These are phyloP conservation scores for Stenopsyche tienmushanensis DNA, from an alignment of 1,140 invertebrate genomes.

Conservation along the genomic window DNA sequence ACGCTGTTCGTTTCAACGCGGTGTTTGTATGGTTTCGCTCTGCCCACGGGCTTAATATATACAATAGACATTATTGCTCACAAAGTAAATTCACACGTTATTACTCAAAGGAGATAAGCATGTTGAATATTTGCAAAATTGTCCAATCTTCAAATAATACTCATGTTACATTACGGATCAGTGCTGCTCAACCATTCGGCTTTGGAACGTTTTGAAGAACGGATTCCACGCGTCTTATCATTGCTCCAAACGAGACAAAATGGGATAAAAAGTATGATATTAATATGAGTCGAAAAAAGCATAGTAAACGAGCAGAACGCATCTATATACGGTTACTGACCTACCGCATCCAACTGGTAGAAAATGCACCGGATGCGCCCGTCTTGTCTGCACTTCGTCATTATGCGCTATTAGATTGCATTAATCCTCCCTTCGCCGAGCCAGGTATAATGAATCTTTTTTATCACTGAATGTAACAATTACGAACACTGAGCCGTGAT, in stretches of 20 bases:
- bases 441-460: no score
- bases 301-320: neutral
- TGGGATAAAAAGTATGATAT: no score
- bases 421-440: neutral
- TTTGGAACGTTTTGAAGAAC: no score
- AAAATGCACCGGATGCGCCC: constrained; percentile 13
- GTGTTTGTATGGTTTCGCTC: neutral
- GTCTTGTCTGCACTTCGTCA: constrained; percentile 7
- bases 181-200: neutral
- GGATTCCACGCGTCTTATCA: no score
- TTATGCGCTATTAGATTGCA: constrained; percentile 1
- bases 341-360: constrained; percentile 3
- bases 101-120: neutral
- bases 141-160: neutral
- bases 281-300: no score
- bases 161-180: no score
- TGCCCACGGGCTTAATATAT: neutral
- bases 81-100: neutral
- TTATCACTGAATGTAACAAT: no score
- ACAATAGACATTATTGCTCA: no score
- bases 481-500: neutral
- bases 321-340: neutral
- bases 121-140: neutral
- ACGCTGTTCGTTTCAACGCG: no score
- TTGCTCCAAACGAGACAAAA: no score